These are phyloP conservation scores for Silvanus unidentatus DNA, from an alignment of 2,888 invertebrate genomes.

Conservation along the genomic window DNA sequence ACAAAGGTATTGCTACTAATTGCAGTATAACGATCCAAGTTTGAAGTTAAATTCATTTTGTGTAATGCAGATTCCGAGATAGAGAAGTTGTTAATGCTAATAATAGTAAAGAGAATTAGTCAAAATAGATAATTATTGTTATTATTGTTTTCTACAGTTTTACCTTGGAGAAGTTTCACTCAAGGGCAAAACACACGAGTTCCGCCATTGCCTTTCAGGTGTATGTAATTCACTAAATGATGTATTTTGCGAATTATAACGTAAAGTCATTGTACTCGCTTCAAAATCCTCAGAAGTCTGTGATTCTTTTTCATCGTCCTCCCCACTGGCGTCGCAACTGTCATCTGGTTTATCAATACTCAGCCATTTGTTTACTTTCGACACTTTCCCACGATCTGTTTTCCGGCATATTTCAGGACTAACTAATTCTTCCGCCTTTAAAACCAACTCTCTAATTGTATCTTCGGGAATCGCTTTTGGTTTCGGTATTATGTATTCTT, in stretches of 20 bases:
- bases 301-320: constrained; percentile 75
- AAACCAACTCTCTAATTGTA: constrained; percentile 58
- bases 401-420: constrained; percentile 44
- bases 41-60: constrained; percentile 52
- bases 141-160: constrained; percentile 4
- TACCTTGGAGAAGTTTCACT: constrained; percentile 44
- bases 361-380: constrained; percentile 66
- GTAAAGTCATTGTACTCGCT: constrained; percentile 65
- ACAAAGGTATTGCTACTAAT: constrained; percentile 31
- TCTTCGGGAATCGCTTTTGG: constrained; percentile 33
- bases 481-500: constrained; percentile 27
- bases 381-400: constrained; percentile 50
- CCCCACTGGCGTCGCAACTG: constrained; percentile 85
- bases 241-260: constrained; percentile 41
- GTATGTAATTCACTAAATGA: constrained; percentile 40
- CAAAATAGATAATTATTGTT: background rate
- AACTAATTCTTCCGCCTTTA: constrained; percentile 75
- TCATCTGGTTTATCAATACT: constrained; percentile 61
- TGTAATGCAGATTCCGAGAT: constrained; percentile 86
- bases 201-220: constrained; percentile 59
- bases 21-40: constrained; percentile 32
- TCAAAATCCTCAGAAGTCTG: constrained; percentile 73
- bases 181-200: constrained; percentile 76
- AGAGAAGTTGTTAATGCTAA: constrained; percentile 53
- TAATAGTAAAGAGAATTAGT: too few relatives aligned